Evolutionary conservation across 2,888 invertebrate species (phyloP).

Genomic region (Brachyptera putata): DNA sequence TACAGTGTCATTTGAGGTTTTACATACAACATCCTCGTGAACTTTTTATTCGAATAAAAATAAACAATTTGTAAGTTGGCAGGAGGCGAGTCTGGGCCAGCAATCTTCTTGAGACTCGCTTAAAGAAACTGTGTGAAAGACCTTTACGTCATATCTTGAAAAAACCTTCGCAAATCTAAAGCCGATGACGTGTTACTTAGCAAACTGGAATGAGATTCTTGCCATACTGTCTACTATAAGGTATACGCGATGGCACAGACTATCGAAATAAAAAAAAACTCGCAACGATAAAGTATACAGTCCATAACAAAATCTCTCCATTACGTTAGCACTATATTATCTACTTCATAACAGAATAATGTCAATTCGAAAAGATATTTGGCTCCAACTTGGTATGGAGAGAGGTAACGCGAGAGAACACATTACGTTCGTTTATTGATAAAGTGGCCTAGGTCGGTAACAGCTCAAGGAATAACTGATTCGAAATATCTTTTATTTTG

Average conservation of each 20-base stretch:
- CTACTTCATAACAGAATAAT: not conserved
- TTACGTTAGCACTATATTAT: not conserved
- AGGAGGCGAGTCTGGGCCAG: too few species aligned
- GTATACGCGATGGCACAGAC: too few species aligned
- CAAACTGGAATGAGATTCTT: not conserved
- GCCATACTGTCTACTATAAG: too few species aligned
- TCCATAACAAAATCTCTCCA: not conserved
- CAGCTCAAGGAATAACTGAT: not conserved
- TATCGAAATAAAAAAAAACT: too few species aligned
- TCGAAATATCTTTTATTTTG: not conserved
- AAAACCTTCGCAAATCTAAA: not conserved
- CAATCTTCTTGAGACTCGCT: too few species aligned
- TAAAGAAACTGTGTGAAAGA: too few species aligned
- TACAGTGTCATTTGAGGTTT: too few species aligned
- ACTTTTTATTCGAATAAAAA: too few species aligned
- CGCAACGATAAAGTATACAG: not conserved
- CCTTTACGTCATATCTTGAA: too few species aligned
- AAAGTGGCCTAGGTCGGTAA: not conserved
- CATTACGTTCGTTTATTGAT: slow-evolving; percentile 7
- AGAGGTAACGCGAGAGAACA: not conserved
- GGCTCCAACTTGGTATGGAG: not conserved
- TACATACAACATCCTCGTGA: too few species aligned
- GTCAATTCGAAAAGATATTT: not conserved
- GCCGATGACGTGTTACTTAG: slow-evolving; percentile 4
- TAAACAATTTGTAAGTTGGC: too few species aligned